Percentiles rank a stretch among this genome's conserved stretches.
phyloP scores from a whole-genome alignment of 2,113 vertebrate species.

The Gopherus evgoodei region DNA sequence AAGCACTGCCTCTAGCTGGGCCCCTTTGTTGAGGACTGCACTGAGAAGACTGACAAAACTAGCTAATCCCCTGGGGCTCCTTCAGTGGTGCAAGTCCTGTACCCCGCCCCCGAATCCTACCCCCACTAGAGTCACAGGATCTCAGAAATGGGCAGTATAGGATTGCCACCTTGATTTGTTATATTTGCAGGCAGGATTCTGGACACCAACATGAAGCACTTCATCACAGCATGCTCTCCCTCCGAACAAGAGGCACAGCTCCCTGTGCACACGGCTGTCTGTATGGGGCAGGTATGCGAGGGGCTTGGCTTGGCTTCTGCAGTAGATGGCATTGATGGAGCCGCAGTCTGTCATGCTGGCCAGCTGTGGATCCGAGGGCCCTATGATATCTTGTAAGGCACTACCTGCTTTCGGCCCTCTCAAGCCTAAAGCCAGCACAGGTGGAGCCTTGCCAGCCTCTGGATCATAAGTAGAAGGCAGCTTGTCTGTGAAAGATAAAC shows the following conservation, averaged over 20 bases:
- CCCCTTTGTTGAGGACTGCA: not conserved
- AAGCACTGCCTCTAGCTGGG: accelerated
- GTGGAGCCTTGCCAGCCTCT: not conserved
- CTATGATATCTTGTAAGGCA: conserved; percentile 59
- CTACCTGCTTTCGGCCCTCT: conserved; percentile 70
- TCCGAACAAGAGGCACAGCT: conserved; percentile 81
- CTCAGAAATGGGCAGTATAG: not conserved
- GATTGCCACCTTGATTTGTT: conserved; percentile 34
- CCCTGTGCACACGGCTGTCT: conserved; percentile 47
- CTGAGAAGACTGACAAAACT: accelerated
- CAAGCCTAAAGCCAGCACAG: conserved; percentile 68
- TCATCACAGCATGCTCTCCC: conserved; percentile 62
- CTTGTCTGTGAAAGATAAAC: conserved; percentile 62
- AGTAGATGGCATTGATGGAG: conserved; percentile 34
- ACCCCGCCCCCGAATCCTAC: not conserved
- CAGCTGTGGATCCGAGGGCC: conserved; percentile 48
- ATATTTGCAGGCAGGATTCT: accelerated
- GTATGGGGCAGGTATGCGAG: conserved; percentile 34
- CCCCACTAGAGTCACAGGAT: not conserved
- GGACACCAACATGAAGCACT: not conserved
- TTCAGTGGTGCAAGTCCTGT: not conserved
- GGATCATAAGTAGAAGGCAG: conserved; percentile 25
- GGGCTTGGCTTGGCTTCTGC: conserved; percentile 6
- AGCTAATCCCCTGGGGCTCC: not conserved
- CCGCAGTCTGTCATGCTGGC: not conserved